Base-by-base conservation (phyloP, 1,140 invertebrate genomes). In the Drosophila triauraria region DNA sequence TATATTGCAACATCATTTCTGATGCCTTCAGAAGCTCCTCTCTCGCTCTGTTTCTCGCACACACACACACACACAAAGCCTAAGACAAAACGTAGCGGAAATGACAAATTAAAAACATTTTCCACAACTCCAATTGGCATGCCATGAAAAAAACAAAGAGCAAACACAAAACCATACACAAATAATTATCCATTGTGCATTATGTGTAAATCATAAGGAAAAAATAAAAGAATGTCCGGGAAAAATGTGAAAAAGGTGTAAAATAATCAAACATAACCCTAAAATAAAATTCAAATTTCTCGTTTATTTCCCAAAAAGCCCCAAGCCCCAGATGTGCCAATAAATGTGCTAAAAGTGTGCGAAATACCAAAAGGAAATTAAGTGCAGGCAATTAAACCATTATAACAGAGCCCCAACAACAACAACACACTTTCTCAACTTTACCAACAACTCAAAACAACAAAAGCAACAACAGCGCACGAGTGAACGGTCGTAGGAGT, bases 101-200 rank as follows among this genome's bases (percentile, higher is more conserved):
- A 74, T 87, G 68, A 61, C 65, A 78, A 84, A 87, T 88, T 88
- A 87, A 83, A 87, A 78, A 51, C 60, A 72, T 80, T 82, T 82
- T 72, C 53, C 63, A 57, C 25, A 82, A 82, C 75, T 86, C 72
- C 58, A 60, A 79, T 75, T 71, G 60, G 68, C 56, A 57, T 61
- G 71, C 70, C 82, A 83, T 88, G 70, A 57, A 58, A 74, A 53
- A 25, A 20, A 56, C 61, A 23, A 77, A 65, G 63, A 83, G 62
- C 54, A 75, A 69, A 83, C 23, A 57, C 65, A 50, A 57, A 46
- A 43, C 59, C 12, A 46, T 27, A 42, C 25, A 30, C 5, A 58
- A 35, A 43, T 63, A 63, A 59, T 69, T 59, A 72, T 47, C 27
- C 53, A 57, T 67, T 27, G 46, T 59, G 25, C 15, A 20, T 43